A percentile compares a stretch with the other conserved stretches of the same genome.
Conservation (phyloP, 2,797 vertebrate species). For the Merluccius polli region DNA sequence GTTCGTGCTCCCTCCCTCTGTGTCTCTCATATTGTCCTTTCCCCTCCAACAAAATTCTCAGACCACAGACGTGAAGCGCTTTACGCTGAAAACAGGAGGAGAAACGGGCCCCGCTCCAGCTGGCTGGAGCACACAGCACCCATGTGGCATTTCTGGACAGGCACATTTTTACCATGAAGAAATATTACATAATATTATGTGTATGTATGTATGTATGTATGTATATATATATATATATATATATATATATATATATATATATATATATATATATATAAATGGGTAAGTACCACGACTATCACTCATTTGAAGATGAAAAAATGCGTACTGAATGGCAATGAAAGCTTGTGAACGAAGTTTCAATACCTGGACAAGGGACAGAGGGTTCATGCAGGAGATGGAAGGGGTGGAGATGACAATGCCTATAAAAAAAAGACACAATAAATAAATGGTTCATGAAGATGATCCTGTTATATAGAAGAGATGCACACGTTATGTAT, state of each 20-base stretch:
- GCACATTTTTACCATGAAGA: background rate
- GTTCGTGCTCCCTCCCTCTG: constrained; percentile 34
- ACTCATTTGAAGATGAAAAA: too few relatives aligned
- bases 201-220: background rate
- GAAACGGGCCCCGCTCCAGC: background rate
- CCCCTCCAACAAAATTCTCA: constrained; percentile 14
- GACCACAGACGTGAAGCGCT: background rate
- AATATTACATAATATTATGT: background rate
- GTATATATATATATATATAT: background rate
- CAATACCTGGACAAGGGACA: too few relatives aligned
- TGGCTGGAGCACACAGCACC: background rate
- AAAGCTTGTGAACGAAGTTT: too few relatives aligned
- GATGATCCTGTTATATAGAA: background rate
- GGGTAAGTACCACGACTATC: too few relatives aligned
- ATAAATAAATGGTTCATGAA: background rate
- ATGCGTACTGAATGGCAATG: too few relatives aligned
- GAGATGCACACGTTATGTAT: too few relatives aligned
- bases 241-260: too few relatives aligned
- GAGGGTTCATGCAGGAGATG: too few relatives aligned
- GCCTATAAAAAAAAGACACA: background rate
- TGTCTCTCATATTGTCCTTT: constrained; percentile 20
- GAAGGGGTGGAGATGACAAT: too few relatives aligned
- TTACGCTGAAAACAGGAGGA: background rate
- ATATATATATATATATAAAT: too few relatives aligned
- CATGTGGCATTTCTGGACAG: background rate